phyloP scores from a whole-genome alignment of 2,113 vertebrate species.

The Myiopsitta monachus region DNA sequence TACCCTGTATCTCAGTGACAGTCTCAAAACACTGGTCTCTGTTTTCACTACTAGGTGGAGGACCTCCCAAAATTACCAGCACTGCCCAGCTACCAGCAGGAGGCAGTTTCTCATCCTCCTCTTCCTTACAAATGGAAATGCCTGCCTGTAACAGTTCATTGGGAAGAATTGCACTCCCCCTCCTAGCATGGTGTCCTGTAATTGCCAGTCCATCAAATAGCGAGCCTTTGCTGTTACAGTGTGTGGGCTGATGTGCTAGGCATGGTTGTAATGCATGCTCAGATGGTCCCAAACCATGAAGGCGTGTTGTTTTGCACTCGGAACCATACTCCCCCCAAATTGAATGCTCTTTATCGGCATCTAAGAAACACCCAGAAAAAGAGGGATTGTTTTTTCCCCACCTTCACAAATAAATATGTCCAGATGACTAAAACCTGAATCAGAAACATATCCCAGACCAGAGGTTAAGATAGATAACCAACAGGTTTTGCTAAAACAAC shows the following conservation, averaged over 20 bases:
- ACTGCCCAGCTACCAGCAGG: neutral
- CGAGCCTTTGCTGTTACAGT: neutral
- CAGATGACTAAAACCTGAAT: neutral
- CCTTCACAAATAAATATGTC: neutral
- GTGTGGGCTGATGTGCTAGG: neutral
- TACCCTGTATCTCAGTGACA: neutral
- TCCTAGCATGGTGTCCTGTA: neutral
- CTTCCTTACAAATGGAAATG: neutral
- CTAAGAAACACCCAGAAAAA: neutral
- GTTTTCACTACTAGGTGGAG: neutral
- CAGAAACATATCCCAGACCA: neutral
- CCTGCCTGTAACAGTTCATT: neutral
- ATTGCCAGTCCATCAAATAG: neutral
- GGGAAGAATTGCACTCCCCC: neutral
- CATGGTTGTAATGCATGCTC: neutral
- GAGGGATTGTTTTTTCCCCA: fast-evolving
- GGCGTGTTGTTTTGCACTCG: neutral
- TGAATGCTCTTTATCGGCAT: neutral
- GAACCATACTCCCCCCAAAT: neutral
- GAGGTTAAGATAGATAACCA: neutral
- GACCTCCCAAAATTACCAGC: neutral
- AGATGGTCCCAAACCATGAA: neutral
- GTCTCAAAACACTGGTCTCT: neutral
- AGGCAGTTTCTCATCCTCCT: neutral
- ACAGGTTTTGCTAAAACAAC: neutral